Percentiles rank a stretch among this genome's conserved stretches.
Conservation (phyloP, 2,797 vertebrate species). For the Muraenolepis orangiensis region DNA sequence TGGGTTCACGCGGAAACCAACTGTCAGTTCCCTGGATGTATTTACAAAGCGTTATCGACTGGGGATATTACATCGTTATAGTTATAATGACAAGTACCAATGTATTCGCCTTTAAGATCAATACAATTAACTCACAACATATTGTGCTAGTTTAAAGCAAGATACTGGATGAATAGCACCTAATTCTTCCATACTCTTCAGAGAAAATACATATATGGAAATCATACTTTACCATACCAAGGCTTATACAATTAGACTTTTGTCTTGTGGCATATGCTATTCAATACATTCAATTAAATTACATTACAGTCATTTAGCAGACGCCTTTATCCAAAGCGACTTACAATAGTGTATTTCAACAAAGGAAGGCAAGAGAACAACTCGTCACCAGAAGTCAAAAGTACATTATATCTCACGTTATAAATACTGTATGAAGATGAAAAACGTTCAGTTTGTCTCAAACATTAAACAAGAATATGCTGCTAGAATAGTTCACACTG, state of each 20-base stretch:
- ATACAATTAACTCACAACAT: background rate
- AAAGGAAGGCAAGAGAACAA: too few relatives aligned
- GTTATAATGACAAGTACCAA: background rate
- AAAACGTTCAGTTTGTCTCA: too few relatives aligned
- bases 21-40: background rate
- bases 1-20: background rate
- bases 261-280: too few relatives aligned
- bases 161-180: background rate
- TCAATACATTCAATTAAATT: too few relatives aligned
- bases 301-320: too few relatives aligned
- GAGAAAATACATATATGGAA: background rate
- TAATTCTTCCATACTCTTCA: background rate
- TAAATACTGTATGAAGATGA: too few relatives aligned
- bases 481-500: background rate
- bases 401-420: too few relatives aligned
- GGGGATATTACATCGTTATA: background rate
- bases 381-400: too few relatives aligned
- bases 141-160: background rate
- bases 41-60: background rate
- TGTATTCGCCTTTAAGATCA: background rate
- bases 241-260: too few relatives aligned
- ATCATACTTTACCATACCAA: background rate
- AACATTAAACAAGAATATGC: background rate
- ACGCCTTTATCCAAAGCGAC: too few relatives aligned
- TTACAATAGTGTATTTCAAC: too few relatives aligned